Conservation (phyloP, 2,113 vertebrate species). For the Silurus meridionalis region DNA sequence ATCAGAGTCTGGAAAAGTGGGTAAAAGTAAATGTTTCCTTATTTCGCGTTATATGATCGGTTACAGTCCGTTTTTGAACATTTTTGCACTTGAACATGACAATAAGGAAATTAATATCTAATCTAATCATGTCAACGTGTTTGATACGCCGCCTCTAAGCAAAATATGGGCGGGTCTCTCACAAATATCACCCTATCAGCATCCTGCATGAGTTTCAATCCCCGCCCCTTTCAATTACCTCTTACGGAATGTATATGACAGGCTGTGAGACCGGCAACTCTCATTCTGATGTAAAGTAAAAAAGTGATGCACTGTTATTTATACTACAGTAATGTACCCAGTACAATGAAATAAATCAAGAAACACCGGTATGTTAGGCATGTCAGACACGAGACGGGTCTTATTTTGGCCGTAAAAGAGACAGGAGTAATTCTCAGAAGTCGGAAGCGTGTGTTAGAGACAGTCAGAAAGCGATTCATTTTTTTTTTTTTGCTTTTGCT, state of each 20-base stretch:
- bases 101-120: background rate
- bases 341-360: constrained; percentile 35
- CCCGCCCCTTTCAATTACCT: constrained; percentile 66
- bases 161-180: constrained; percentile 48
- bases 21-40: background rate
- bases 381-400: constrained; percentile 11
- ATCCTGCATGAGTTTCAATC: constrained; percentile 55
- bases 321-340: constrained; percentile 29
- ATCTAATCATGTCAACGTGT: background rate
- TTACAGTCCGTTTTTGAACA: background rate
- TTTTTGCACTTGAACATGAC: background rate
- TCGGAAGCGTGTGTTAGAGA: constrained; percentile 21
- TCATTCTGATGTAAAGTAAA: constrained; percentile 57
- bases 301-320: constrained; percentile 31
- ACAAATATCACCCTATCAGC: constrained; percentile 67
- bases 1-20: background rate
- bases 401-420: constrained; percentile 15
- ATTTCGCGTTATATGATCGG: background rate
- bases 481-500: background rate
- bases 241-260: constrained; percentile 71
- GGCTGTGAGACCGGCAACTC: constrained; percentile 56
- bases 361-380: background rate
- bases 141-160: too few species aligned
- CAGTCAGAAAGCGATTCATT: background rate
- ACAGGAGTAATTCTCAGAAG: constrained; percentile 36